Conservation (phyloP, 2,888 invertebrate species). For the Tetragonisca angustula region DNA sequence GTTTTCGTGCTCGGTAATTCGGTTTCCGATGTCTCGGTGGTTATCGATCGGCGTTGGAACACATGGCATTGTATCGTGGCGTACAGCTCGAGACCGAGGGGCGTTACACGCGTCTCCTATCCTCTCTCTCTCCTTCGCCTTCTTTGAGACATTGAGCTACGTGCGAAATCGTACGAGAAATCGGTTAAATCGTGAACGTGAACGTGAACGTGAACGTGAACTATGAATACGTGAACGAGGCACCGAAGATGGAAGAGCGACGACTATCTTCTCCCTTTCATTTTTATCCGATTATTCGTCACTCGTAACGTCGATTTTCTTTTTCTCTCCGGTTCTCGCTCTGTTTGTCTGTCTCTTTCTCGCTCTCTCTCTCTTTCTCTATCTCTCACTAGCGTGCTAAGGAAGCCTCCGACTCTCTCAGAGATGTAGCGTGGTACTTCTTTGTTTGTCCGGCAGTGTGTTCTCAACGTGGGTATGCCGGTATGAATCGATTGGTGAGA, state of each 20-base stretch:
- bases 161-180: constrained; percentile 11
- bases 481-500: constrained; percentile 84
- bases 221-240: constrained; percentile 15
- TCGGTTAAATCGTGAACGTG: not conserved
- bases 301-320: constrained; percentile 3
- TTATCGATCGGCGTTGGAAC: not conserved
- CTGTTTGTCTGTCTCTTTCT: not conserved
- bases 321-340: constrained; percentile 7
- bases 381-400: constrained; percentile 24
- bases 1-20: not conserved
- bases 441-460: constrained; percentile 51
- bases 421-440: constrained; percentile 70
- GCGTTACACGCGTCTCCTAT: not conserved
- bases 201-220: constrained; percentile 19
- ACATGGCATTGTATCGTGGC: not conserved
- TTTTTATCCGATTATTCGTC: not conserved
- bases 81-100: not conserved
- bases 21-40: not conserved
- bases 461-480: constrained; percentile 74
- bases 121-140: constrained; percentile 10
- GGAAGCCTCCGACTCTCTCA: constrained; percentile 44
- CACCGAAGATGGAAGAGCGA: constrained; percentile 23
- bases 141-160: not conserved
- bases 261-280: constrained; percentile 24
- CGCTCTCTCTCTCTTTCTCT: constrained; percentile 24